Percentiles rank a stretch among this genome's conserved stretches.
Conservation (phyloP, 2,797 vertebrate genomes). For the Sebastes hubbsi region DNA sequence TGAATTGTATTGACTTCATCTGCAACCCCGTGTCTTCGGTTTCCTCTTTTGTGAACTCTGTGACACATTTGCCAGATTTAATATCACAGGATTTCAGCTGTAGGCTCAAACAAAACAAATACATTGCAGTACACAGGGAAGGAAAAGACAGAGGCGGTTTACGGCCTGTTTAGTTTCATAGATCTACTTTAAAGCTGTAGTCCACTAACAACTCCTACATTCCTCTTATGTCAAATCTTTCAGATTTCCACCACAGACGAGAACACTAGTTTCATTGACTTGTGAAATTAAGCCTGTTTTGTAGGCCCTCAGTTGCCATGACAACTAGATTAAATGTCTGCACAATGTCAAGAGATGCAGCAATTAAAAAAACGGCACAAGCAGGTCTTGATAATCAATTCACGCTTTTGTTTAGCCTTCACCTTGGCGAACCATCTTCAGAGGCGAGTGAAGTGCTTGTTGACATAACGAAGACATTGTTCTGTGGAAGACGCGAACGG, state of each 20-base stretch:
- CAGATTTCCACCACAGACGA: constrained; percentile 22
- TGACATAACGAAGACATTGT: constrained; percentile 19
- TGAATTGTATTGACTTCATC: not conserved
- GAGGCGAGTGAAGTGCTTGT: constrained; percentile 9
- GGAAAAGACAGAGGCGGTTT: not conserved
- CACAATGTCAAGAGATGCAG: constrained; percentile 29
- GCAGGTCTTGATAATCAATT: constrained; percentile 23
- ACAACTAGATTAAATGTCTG: constrained; percentile 40
- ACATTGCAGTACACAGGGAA: not conserved
- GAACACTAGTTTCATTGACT: constrained; percentile 40
- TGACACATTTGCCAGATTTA: not conserved
- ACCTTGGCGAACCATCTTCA: constrained; percentile 1
- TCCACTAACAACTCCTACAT: constrained; percentile 15
- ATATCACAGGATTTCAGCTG: not conserved
- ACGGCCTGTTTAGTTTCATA: not conserved
- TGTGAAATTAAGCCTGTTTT: constrained; percentile 32
- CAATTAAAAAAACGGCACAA: constrained; percentile 33
- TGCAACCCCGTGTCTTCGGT: not conserved
- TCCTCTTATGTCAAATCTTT: constrained; percentile 41
- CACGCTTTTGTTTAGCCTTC: not conserved
- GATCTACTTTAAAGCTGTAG: constrained; percentile 12
- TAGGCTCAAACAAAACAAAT: not conserved
- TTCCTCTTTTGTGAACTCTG: not conserved
- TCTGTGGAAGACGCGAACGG: constrained; percentile 1
- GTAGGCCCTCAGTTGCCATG: constrained; percentile 52